Conservation (phyloP, 2,797 vertebrate species). For the Decapterus maruadsi region DNA sequence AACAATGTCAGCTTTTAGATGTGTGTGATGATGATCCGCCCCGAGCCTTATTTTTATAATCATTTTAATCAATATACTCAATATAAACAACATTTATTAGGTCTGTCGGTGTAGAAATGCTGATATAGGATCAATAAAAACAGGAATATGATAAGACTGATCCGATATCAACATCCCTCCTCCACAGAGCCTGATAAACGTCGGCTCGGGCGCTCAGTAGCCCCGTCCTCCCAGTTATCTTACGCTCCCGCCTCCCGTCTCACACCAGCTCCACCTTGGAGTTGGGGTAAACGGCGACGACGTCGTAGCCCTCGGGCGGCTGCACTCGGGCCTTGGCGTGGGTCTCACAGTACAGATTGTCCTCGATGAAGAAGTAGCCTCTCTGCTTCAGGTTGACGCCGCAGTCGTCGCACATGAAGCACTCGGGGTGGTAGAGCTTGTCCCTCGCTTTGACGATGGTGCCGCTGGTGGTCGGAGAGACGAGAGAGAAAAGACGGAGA, state of each 20-base stretch:
- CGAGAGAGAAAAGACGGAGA: not conserved
- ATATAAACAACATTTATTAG: constrained; percentile 47
- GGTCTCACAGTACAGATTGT: constrained; percentile 96
- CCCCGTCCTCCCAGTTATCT: constrained; percentile 35
- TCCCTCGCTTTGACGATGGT: constrained; percentile 97
- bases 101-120: constrained; percentile 49
- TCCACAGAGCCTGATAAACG: constrained; percentile 51
- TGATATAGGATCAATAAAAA: constrained; percentile 55
- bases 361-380: constrained; percentile 98
- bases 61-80: constrained; percentile 43
- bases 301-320: constrained; percentile 96
- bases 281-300: constrained; percentile 98
- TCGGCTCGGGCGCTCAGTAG: constrained; percentile 36
- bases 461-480: constrained; percentile 83
- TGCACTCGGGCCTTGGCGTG: constrained; percentile 96
- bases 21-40: constrained; percentile 12
- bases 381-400: constrained; percentile 94
- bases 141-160: constrained; percentile 37
- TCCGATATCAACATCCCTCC: constrained; percentile 57
- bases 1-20: constrained; percentile 9
- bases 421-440: constrained; percentile 97
- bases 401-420: constrained; percentile 97
- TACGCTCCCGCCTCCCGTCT: constrained; percentile 42
- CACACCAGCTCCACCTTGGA: constrained; percentile 96
- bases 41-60: not conserved